A percentile compares a stretch with the other conserved stretches of the same genome.
phyloP scores from a whole-genome alignment of 2,888 invertebrate species.

The Mesopsocus fuscifrons region DNA sequence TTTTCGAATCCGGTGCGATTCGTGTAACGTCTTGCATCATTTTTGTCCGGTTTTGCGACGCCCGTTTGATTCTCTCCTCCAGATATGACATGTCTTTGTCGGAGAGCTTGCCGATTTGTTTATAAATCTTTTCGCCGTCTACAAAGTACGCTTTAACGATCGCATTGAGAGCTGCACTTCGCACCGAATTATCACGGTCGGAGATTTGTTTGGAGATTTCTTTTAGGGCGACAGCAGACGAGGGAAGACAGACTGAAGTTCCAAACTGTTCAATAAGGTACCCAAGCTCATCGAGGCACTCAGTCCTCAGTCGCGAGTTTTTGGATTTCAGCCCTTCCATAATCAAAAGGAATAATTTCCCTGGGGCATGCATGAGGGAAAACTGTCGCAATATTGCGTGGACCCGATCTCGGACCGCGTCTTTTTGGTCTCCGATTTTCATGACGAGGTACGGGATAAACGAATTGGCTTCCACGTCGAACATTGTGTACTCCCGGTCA shows the following conservation, averaged over 20 bases:
- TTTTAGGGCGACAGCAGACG: conserved; percentile 59
- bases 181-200: conserved; percentile 86
- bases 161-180: conserved; percentile 90
- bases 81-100: conserved; percentile 89
- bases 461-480: conserved; percentile 77
- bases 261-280: conserved; percentile 73
- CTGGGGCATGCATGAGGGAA: conserved; percentile 68
- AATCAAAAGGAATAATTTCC: conserved; percentile 71
- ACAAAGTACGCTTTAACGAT: conserved; percentile 78
- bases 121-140: conserved; percentile 79
- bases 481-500: conserved; percentile 63
- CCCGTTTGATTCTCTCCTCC: conserved; percentile 90
- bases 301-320: conserved; percentile 88
- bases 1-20: conserved; percentile 30
- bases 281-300: conserved; percentile 85
- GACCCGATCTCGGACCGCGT: conserved; percentile 79
- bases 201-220: conserved; percentile 89
- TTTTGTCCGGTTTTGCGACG: conserved; percentile 35
- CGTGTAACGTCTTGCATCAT: conserved; percentile 19
- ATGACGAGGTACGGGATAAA: conserved; percentile 89
- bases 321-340: conserved; percentile 95
- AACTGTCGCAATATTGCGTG: conserved; percentile 69
- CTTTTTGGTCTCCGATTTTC: conserved; percentile 94
- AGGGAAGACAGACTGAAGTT: conserved; percentile 61
- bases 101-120: conserved; percentile 77